Evolutionary conservation across 2,797 vertebrate genomes (phyloP).

Genomic region (Bufotes viridis): DNA sequence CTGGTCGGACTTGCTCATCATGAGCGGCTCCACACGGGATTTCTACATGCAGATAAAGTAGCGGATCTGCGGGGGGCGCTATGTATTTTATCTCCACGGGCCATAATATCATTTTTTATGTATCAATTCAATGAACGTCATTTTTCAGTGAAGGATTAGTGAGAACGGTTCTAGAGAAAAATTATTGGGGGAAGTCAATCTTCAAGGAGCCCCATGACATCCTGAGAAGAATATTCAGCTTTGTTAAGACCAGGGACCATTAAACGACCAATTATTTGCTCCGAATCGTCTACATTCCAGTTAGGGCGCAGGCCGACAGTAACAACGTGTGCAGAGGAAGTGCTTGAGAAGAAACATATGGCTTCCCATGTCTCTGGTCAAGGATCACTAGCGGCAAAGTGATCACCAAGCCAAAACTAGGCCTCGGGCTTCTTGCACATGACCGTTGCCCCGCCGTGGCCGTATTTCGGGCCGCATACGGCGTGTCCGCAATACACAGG

Average conservation of each 20-base stretch:
- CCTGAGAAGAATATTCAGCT: slow-evolving; percentile 2
- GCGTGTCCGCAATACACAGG: too few species aligned
- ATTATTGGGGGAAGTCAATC: not conserved
- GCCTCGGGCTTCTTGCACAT: too few species aligned
- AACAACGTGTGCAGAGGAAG: slow-evolving; percentile 38
- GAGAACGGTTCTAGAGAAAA: not conserved
- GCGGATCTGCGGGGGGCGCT: not conserved
- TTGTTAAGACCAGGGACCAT: not conserved
- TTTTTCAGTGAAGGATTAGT: slow-evolving; percentile 12
- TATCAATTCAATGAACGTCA: not conserved
- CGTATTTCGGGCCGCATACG: too few species aligned
- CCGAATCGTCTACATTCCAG: not conserved
- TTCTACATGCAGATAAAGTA: not conserved
- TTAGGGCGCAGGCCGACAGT: not conserved
- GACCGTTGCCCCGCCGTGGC: too few species aligned
- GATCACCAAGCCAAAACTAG: not conserved
- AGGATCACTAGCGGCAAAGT: not conserved
- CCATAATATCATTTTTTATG: slow-evolving; percentile 28
- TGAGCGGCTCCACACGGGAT: not conserved
- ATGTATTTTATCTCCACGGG: slow-evolving; percentile 6
- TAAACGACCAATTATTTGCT: not conserved
- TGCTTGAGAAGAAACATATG: slow-evolving; percentile 18
- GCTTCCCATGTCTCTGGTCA: not conserved
- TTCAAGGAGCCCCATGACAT: not conserved
- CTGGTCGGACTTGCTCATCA: not conserved